Conservation (phyloP, 2,797 vertebrate genomes). For the Crocodylus rhombifer region DNA sequence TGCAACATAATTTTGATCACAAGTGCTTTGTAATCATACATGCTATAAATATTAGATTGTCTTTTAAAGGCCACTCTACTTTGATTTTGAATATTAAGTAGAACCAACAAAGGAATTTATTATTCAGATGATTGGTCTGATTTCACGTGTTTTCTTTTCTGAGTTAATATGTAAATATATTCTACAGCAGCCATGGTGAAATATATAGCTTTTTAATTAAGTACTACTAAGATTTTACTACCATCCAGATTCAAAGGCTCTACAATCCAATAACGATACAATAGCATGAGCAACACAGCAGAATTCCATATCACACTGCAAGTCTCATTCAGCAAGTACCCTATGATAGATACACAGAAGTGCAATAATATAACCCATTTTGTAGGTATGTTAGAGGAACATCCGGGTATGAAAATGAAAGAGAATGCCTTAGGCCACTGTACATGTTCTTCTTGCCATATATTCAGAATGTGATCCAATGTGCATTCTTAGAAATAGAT, state of each 20-base stretch:
- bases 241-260: not conserved
- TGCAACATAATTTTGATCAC: slow-evolving; percentile 57
- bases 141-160: slow-evolving; percentile 64
- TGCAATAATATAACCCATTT: not conserved
- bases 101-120: slow-evolving; percentile 58
- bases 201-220: slow-evolving; percentile 21
- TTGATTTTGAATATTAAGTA: slow-evolving; percentile 68
- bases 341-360: not conserved
- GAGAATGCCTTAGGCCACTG: not conserved
- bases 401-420: not conserved
- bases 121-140: slow-evolving; percentile 63
- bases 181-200: slow-evolving; percentile 3
- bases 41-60: slow-evolving; percentile 63
- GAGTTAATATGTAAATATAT: slow-evolving; percentile 59
- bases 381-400: not conserved
- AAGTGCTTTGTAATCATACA: slow-evolving; percentile 63
- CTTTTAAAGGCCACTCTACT: slow-evolving; percentile 64
- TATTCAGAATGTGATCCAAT: not conserved
- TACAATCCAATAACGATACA: not conserved
- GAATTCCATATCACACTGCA: not conserved
- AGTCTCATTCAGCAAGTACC: not conserved
- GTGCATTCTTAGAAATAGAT: rapidly evolving
- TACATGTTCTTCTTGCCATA: not conserved
- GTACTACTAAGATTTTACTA: not conserved
- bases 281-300: not conserved